Evolutionary conservation across 2,113 vertebrate genomes (phyloP).

Genomic region (Otolemur garnettii): DNA sequence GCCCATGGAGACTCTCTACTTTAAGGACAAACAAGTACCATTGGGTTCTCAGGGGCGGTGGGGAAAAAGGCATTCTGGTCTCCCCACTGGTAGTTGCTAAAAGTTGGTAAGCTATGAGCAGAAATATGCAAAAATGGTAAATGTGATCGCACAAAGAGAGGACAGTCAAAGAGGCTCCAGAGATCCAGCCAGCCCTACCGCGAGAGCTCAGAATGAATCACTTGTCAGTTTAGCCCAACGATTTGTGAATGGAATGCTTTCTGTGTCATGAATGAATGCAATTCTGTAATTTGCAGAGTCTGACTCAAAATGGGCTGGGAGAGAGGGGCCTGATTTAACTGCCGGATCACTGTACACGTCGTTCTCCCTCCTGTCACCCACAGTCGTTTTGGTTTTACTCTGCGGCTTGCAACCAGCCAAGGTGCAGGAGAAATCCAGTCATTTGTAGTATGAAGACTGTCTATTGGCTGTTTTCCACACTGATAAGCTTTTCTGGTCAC

Average conservation of each 20-base stretch:
- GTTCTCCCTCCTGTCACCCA: conserved; percentile 20
- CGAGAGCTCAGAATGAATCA: conserved; percentile 41
- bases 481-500: not conserved
- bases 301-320: conserved; percentile 72
- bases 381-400: conserved; percentile 43
- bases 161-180: not conserved
- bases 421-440: conserved; percentile 40
- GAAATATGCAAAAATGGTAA: not conserved
- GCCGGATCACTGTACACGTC: not conserved
- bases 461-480: conserved; percentile 15
- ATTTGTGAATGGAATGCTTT: conserved; percentile 77
- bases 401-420: not conserved
- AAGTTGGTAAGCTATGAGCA: not conserved
- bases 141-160: not conserved
- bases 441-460: not conserved
- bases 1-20: not conserved
- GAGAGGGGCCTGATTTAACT: not conserved
- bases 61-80: not conserved
- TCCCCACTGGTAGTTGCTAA: not conserved
- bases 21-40: not conserved
- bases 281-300: conserved; percentile 47
- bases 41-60: not conserved
- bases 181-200: not conserved
- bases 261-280: conserved; percentile 65
- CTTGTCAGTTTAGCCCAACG: conserved; percentile 43